These are phyloP conservation scores for Poecile montanus DNA, from an alignment of 2,797 vertebrate species.

Conservation along the genomic window DNA sequence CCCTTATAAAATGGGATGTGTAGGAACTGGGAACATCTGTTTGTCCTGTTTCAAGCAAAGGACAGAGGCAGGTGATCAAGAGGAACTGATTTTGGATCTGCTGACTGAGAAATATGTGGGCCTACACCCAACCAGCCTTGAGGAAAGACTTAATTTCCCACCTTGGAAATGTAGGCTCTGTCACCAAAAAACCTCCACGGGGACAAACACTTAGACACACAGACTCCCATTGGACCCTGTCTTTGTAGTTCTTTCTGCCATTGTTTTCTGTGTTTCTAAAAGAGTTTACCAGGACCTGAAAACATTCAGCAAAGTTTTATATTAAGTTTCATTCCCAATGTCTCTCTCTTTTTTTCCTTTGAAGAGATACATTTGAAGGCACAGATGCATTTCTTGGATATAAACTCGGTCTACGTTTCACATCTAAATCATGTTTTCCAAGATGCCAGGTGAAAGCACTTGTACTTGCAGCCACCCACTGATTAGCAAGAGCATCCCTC, in stretches of 20 bases:
- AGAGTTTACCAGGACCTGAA: neutral
- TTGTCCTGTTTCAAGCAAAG: neutral
- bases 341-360: neutral
- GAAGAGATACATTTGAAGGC: neutral
- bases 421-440: neutral
- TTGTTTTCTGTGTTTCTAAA: neutral
- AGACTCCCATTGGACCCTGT: neutral
- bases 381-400: neutral
- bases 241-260: neutral
- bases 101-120: neutral
- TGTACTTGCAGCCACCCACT: neutral
- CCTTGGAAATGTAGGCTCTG: neutral
- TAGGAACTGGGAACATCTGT: neutral
- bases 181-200: neutral
- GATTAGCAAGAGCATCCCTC: neutral
- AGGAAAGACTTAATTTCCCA: neutral
- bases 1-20: neutral
- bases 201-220: neutral
- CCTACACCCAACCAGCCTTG: neutral
- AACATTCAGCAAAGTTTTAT: neutral
- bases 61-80: neutral
- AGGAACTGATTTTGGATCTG: neutral
- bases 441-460: neutral
- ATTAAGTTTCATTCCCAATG: neutral
- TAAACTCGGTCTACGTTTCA: rapidly evolving